These are phyloP conservation scores for Emmelina monodactyla DNA, from an alignment of 2,888 invertebrate genomes.

Conservation along the genomic window DNA sequence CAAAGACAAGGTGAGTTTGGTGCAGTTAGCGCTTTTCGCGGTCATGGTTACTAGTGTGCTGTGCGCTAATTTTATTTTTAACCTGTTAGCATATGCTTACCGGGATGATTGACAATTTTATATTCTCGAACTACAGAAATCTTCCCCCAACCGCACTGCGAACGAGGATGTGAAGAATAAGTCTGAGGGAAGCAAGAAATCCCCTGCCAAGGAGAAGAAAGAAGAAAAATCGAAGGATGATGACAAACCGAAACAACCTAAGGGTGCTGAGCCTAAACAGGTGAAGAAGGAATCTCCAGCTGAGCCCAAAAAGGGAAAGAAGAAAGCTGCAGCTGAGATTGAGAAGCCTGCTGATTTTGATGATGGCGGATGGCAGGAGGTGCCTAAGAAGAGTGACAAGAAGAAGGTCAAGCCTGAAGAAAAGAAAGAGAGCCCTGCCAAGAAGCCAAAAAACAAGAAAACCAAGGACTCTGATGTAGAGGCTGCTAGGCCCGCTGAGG, in stretches of 20 bases:
- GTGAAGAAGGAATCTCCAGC: constrained; percentile 50
- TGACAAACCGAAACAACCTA: constrained; percentile 60
- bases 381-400: constrained; percentile 74
- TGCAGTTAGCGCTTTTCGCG: constrained; percentile 27
- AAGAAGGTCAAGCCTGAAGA: constrained; percentile 70
- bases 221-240: constrained; percentile 63
- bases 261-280: constrained; percentile 38
- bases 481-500: constrained; percentile 28
- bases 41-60: constrained; percentile 29
- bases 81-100: constrained; percentile 45
- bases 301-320: constrained; percentile 67
- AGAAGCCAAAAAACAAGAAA: constrained; percentile 51
- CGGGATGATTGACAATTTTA: not conserved
- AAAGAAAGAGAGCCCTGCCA: constrained; percentile 57
- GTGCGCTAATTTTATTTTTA: constrained; percentile 63
- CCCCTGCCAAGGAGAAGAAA: constrained; percentile 61
- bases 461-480: constrained; percentile 52
- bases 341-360: constrained; percentile 78
- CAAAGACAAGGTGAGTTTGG: constrained; percentile 72
- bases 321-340: constrained; percentile 48
- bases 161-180: constrained; percentile 64
- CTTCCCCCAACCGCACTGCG: constrained; percentile 69
- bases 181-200: constrained; percentile 68
- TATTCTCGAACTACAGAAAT: constrained; percentile 51
- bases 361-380: constrained; percentile 79